Evolutionary conservation across 35 echinoderm and acorn worm species (phyloP).

Genomic region (Ophiothrix spiculata): DNA sequence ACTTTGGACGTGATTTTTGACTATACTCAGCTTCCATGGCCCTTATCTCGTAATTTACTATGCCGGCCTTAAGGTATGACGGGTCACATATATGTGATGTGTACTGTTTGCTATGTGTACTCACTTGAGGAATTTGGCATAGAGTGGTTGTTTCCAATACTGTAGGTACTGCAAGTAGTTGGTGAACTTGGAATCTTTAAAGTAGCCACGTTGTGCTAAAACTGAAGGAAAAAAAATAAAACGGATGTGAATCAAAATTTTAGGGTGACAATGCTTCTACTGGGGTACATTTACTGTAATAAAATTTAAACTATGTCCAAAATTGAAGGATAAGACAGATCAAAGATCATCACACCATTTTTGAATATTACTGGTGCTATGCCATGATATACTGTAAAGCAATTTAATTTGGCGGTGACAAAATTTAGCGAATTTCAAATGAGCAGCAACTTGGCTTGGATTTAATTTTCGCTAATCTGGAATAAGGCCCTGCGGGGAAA

Average conservation of each 20-base stretch:
- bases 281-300: background rate
- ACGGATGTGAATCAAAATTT: background rate
- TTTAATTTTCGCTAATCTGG: too few species aligned
- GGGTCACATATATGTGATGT: too few species aligned
- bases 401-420: too few species aligned
- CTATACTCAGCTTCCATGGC: too few species aligned
- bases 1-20: too few species aligned
- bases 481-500: too few species aligned
- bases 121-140: constrained; percentile 97
- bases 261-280: background rate
- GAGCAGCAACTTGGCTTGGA: too few species aligned
- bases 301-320: background rate
- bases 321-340: background rate
- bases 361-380: background rate
- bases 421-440: too few species aligned
- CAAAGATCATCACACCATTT: background rate
- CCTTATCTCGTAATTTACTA: too few species aligned
- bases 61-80: too few species aligned
- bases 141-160: constrained; percentile 93
- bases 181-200: constrained; percentile 94
- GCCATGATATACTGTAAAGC: too few species aligned
- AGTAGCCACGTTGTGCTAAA: constrained; percentile 94
- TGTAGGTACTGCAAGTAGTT: constrained; percentile 92
- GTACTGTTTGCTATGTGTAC: background rate
- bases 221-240: constrained; percentile 59